Evolutionary conservation across 2,113 vertebrate genomes (phyloP), one percentile per base, ranked within the genome.

Genomic region (Nestor notabilis): DNA sequence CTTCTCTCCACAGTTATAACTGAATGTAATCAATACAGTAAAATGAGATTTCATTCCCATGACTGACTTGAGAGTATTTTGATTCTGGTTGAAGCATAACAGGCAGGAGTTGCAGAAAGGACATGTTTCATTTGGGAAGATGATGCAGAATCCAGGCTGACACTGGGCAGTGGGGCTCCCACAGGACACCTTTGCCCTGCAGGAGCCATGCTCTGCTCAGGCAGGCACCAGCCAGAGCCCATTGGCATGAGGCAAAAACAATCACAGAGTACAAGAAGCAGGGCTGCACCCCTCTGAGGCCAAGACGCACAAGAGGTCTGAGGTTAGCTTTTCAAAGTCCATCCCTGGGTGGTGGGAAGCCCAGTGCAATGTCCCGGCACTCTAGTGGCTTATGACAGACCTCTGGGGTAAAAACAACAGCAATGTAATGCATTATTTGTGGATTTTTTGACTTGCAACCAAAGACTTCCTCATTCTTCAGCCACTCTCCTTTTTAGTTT

Each of bases 211-310:
- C 12, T 11, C 60, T 25, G 37, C 44, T 37, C 44, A 16, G 15
- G 49, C 27, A 70, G 14, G 31, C 49, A 28, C 23, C 0, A 0
- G 47, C 55, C 41, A 70, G 49, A 78, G n/a, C 14, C 35, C 72
- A 41, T 10, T 0, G 0, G 41, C 64, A 56, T 0, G 3, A 35
- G 23, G 19, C 41, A 53, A 63, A 39, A 46, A 63, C 20, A 21
- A 61, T n/a, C 17, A 31, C 0, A 5, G 41, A 84, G 47, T 2
- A 55, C 41, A 53, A 46, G 13, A 6, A 47, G 23, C 35, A 70
- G 28, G 31, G 35, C 21, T 71, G 68, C 14, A 43, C n/a, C 13
- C 25, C 47, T 29, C 39, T 5, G 17, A 49, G 25, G 7, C 43
- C 43, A 56, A 39, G 25, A 55, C 0, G 6, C n/a, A 24, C 4